Conservation (phyloP, 2,888 invertebrate species). For the Hoplodrina ambigua region DNA sequence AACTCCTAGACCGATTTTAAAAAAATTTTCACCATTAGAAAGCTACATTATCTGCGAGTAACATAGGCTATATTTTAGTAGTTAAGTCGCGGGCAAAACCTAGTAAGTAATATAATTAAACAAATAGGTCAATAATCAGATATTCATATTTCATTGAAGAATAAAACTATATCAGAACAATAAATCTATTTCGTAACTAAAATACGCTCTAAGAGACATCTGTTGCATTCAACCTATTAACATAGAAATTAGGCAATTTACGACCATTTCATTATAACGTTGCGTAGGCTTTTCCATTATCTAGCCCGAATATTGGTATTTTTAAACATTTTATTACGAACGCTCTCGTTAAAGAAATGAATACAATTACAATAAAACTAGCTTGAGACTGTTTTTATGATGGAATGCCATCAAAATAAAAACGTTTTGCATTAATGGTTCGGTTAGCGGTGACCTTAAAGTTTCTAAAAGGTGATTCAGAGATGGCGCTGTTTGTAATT, state of each 20-base stretch:
- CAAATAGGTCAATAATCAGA: too few species aligned
- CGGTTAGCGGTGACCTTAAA: constrained; percentile 27
- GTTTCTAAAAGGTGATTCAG: constrained; percentile 22
- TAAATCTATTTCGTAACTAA: not conserved
- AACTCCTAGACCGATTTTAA: too few species aligned
- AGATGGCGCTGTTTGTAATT: constrained; percentile 4
- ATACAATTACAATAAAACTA: constrained; percentile 55
- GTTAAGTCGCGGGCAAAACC: too few species aligned
- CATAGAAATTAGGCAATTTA: constrained; percentile 6
- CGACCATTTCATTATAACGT: not conserved
- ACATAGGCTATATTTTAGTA: too few species aligned
- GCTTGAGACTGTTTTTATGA: constrained; percentile 41
- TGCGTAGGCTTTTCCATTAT: not conserved
- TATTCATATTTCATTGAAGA: not conserved
- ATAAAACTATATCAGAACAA: not conserved
- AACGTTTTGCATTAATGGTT: constrained; percentile 13
- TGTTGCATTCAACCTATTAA: constrained; percentile 32
- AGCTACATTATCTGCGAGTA: too few species aligned
- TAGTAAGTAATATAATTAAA: too few species aligned
- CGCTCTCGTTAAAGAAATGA: constrained; percentile 28
- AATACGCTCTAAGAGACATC: constrained; percentile 13
- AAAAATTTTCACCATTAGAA: too few species aligned
- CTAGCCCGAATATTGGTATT: constrained; percentile 7
- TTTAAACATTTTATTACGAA: constrained; percentile 35
- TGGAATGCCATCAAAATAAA: constrained; percentile 37